Evolutionary conservation across 2,888 invertebrate genomes (phyloP).

Genomic region (Conomelus anceps): DNA sequence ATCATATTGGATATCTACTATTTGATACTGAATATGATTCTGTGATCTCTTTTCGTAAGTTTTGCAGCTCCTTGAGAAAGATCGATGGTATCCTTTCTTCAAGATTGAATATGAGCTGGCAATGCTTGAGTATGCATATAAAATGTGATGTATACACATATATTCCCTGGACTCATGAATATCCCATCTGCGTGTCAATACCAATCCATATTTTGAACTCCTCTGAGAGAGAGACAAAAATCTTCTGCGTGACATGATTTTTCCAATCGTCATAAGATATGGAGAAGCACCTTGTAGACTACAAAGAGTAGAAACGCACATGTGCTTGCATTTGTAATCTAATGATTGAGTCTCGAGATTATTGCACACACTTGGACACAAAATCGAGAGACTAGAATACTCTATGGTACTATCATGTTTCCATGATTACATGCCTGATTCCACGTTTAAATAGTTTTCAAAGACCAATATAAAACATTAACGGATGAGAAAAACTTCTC

Average conservation of each 20-base stretch:
- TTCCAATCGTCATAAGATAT: neutral
- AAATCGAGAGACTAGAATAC: too few species aligned
- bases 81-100: neutral
- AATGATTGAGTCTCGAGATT: neutral
- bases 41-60: too few species aligned
- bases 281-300: neutral
- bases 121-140: neutral
- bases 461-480: too few species aligned
- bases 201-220: neutral
- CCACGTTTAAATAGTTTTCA: too few species aligned
- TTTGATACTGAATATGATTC: too few species aligned
- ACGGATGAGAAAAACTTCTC: too few species aligned
- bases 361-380: too few species aligned
- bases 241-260: neutral
- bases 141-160: neutral
- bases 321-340: neutral
- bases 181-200: neutral
- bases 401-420: too few species aligned
- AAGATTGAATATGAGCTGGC: neutral
- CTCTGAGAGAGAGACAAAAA: neutral
- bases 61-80: neutral
- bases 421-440: too few species aligned
- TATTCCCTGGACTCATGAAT: neutral
- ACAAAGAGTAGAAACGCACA: too few species aligned
- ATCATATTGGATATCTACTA: too few species aligned